These are phyloP conservation scores for Andrena marginata DNA, from an alignment of 2,888 invertebrate species.

Conservation along the genomic window DNA sequence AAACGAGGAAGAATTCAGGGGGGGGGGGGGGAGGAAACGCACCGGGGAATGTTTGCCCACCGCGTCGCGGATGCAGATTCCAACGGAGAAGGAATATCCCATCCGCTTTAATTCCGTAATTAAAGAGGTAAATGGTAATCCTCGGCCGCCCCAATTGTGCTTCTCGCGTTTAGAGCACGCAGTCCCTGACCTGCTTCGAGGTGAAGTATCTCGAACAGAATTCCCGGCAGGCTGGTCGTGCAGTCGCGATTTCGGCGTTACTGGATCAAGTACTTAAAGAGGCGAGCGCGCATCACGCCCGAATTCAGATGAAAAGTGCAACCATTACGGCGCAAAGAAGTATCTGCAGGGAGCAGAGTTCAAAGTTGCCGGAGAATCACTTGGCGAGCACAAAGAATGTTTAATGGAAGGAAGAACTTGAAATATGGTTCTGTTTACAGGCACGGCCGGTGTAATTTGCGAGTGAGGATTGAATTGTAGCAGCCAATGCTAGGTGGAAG, in stretches of 20 bases:
- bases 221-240: constrained; percentile 40
- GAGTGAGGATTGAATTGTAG: neutral
- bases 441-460: no score
- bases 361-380: neutral
- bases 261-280: constrained; percentile 59
- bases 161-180: constrained; percentile 50
- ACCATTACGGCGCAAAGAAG: neutral
- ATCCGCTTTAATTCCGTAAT: constrained; percentile 62
- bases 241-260: constrained; percentile 55
- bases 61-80: neutral
- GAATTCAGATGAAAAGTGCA: neutral
- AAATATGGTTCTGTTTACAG: neutral
- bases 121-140: constrained; percentile 65
- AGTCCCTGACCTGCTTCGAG: constrained; percentile 60
- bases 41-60: constrained; percentile 1
- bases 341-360: neutral
- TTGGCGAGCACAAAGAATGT: constrained; percentile 1
- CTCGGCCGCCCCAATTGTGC: constrained; percentile 62
- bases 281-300: constrained; percentile 17
- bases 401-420: neutral
- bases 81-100: constrained; percentile 25
- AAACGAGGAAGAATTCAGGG: neutral
- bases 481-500: neutral
- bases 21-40: no score
- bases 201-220: constrained; percentile 53